A percentile compares a stretch with the other conserved stretches of the same genome.
phyloP scores from a whole-genome alignment of 2,113 vertebrate genomes.

The Cynoglossus semilaevis region DNA sequence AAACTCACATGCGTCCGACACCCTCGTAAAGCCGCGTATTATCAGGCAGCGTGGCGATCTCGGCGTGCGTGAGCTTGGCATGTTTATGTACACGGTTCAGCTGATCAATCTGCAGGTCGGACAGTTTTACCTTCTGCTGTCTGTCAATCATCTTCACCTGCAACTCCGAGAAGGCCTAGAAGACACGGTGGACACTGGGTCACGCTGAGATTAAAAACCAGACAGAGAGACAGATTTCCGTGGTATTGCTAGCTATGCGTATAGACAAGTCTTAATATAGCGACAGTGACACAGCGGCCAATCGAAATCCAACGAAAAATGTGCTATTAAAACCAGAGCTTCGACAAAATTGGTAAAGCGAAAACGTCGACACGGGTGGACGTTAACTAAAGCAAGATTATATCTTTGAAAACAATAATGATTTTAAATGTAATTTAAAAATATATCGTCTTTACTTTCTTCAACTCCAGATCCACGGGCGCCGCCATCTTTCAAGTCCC shows the following conservation, averaged over 20 bases:
- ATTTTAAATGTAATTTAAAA: no score
- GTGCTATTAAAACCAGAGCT: no score
- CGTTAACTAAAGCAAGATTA: no score
- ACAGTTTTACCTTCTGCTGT: conserved; percentile 94
- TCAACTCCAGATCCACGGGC: conserved; percentile 75
- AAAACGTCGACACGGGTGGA: no score
- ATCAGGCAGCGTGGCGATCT: conserved; percentile 83
- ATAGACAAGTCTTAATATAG: no score
- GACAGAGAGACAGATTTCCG: background rate
- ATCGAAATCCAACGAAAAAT: no score
- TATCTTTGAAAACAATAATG: no score
- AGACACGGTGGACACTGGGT: conserved; percentile 5
- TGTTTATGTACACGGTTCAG: conserved; percentile 91
- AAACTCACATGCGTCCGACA: conserved; percentile 93
- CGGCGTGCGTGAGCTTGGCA: conserved; percentile 85
- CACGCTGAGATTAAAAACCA: background rate
- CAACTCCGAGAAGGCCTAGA: conserved; percentile 90
- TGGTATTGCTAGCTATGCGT: no score
- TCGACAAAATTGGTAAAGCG: no score
- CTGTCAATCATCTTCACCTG: conserved; percentile 96
- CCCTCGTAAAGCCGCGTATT: conserved; percentile 94
- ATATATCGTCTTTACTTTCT: conserved; percentile 64
- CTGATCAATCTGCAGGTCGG: conserved; percentile 95
- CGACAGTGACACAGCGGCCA: no score
- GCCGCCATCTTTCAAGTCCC: conserved; percentile 64